Evolutionary conservation across 1,140 invertebrate species (phyloP).

Genomic region (Bathynomus jamesi): DNA sequence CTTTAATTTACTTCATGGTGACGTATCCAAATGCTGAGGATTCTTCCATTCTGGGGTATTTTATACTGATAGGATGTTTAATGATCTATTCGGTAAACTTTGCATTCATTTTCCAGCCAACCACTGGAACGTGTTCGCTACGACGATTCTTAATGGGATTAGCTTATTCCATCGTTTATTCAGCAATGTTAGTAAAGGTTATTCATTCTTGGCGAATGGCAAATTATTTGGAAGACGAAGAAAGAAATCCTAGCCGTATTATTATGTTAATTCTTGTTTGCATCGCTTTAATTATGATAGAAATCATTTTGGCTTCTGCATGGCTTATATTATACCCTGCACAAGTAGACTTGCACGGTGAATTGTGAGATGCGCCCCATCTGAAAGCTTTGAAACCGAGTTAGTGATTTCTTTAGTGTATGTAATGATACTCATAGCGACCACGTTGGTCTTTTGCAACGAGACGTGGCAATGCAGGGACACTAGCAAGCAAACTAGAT

Average conservation of each 20-base stretch:
- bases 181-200: constrained; percentile 48
- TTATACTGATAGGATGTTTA: constrained; percentile 47
- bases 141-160: constrained; percentile 46
- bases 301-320: constrained; percentile 45
- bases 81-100: constrained; percentile 47
- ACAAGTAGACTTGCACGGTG: constrained; percentile 33
- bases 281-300: constrained; percentile 44
- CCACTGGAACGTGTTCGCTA: constrained; percentile 44
- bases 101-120: constrained; percentile 47
- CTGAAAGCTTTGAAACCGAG: constrained; percentile 44
- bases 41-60: constrained; percentile 47
- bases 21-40: constrained; percentile 46
- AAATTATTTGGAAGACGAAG: constrained; percentile 13
- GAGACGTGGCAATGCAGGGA: constrained; percentile 44
- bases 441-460: constrained; percentile 44
- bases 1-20: constrained; percentile 47
- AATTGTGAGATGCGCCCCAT: constrained; percentile 40
- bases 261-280: constrained; percentile 31
- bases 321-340: constrained; percentile 46
- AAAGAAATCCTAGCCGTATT: neutral
- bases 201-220: constrained; percentile 43
- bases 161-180: constrained; percentile 46
- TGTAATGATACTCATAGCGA: constrained; percentile 46
- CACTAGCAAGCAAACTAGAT: constrained; percentile 45
- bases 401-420: constrained; percentile 48